Conservation (phyloP, 1,140 invertebrate species). For the Drosophila littoralis region DNA sequence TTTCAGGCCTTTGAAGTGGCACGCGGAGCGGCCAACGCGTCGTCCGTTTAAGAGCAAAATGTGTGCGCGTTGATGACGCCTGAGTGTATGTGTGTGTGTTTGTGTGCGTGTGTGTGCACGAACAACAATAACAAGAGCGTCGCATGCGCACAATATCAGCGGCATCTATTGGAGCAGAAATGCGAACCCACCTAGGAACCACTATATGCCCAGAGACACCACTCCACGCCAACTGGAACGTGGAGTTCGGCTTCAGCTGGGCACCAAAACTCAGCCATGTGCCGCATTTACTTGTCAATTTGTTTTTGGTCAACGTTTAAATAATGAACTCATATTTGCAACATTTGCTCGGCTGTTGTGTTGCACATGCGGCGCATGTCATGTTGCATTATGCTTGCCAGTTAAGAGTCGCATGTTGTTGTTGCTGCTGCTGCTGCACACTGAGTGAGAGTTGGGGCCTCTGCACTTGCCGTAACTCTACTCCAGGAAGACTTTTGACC, state of each 20-base stretch:
- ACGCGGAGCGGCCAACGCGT: slow-evolving; percentile 59
- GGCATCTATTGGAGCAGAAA: slow-evolving; percentile 77
- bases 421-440: slow-evolving; percentile 16
- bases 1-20: slow-evolving; percentile 67
- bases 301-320: slow-evolving; percentile 84
- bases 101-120: slow-evolving; percentile 46
- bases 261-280: slow-evolving; percentile 52
- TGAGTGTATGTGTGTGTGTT: slow-evolving; percentile 5
- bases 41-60: slow-evolving; percentile 68
- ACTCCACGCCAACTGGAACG: slow-evolving; percentile 33
- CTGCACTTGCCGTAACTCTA: slow-evolving; percentile 81
- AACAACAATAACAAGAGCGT: slow-evolving; percentile 53
- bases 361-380: slow-evolving; percentile 82
- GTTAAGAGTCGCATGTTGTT: slow-evolving; percentile 43
- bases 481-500: slow-evolving; percentile 82
- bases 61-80: slow-evolving; percentile 75
- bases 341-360: slow-evolving; percentile 70
- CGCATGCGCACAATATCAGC: slow-evolving; percentile 65
- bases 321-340: slow-evolving; percentile 84
- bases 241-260: slow-evolving; percentile 15
- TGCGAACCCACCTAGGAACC: slow-evolving; percentile 64
- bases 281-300: slow-evolving; percentile 82
- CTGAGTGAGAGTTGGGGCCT: slow-evolving; percentile 18
- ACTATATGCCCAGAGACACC: slow-evolving; percentile 26
- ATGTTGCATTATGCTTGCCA: slow-evolving; percentile 78